Conservation (phyloP, 2,888 invertebrate species). For the Dexiosoma caninum region DNA sequence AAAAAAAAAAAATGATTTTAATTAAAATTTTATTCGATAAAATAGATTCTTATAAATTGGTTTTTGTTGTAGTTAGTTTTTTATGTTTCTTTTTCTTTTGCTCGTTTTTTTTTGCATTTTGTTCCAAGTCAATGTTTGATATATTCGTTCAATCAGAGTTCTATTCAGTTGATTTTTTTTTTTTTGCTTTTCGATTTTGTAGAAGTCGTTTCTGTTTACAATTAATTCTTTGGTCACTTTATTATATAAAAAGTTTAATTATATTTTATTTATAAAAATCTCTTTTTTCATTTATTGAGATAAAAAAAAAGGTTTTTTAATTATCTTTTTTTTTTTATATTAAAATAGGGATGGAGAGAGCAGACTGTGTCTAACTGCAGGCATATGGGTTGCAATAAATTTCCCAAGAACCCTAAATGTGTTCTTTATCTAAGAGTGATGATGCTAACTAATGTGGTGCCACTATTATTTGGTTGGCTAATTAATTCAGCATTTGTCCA, state of each 20-base stretch:
- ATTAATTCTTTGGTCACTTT: conserved; percentile 12
- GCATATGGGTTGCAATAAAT: too few species aligned
- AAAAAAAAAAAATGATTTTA: conserved; percentile 56
- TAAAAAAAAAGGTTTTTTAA: neutral
- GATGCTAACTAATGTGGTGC: too few species aligned
- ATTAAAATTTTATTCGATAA: conserved; percentile 63
- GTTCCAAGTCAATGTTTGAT: conserved; percentile 39
- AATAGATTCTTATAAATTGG: conserved; percentile 63
- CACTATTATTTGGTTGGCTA: too few species aligned
- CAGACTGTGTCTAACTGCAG: too few species aligned
- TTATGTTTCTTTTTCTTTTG: neutral
- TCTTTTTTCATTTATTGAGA: neutral
- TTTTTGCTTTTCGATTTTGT: conserved; percentile 11
- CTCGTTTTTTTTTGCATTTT: conserved; percentile 2
- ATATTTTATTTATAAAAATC: conserved; percentile 40
- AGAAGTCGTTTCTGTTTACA: neutral
- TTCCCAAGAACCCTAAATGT: too few species aligned
- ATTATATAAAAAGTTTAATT: conserved; percentile 28
- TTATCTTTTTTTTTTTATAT: neutral
- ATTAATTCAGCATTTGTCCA: too few species aligned
- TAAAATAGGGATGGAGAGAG: too few species aligned
- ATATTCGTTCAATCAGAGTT: conserved; percentile 61
- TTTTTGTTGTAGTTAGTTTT: conserved; percentile 33
- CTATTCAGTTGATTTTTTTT: conserved; percentile 30
- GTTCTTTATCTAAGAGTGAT: too few species aligned